phyloP scores from a whole-genome alignment of 2,888 invertebrate genomes.

The Pomacea canaliculata region DNA sequence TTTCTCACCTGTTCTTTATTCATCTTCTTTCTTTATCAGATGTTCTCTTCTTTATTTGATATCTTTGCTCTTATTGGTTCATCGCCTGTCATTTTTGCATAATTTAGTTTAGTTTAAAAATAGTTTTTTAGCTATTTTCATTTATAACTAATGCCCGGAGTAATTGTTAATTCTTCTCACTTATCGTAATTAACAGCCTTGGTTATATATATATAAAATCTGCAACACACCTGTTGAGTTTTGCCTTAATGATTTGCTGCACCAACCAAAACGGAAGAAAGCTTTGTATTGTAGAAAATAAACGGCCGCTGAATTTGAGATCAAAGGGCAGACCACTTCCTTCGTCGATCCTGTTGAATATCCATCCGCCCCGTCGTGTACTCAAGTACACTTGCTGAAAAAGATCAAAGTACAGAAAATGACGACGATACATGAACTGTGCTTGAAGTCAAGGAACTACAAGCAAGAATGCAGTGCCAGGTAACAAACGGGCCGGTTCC shows the following conservation, averaged over 20 bases:
- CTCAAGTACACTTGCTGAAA: slow-evolving; percentile 68
- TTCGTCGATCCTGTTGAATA: slow-evolving; percentile 63
- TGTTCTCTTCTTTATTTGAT: no score
- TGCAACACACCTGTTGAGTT: slow-evolving; percentile 12
- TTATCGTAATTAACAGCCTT: no score
- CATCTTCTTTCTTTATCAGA: no score
- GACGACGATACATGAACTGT: no score
- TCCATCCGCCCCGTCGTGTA: slow-evolving; percentile 70
- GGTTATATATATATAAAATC: slow-evolving; percentile 14
- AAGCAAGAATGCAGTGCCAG: background rate
- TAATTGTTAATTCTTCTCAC: no score
- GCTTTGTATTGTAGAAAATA: background rate
- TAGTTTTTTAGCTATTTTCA: no score
- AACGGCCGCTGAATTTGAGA: slow-evolving; percentile 32
- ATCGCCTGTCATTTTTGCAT: no score
- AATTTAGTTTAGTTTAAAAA: no score
- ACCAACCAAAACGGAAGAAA: background rate
- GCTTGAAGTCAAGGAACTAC: background rate
- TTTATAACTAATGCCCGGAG: no score
- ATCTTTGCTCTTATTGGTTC: no score
- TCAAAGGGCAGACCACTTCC: slow-evolving; percentile 59
- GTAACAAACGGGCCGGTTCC: no score
- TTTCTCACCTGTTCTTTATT: no score
- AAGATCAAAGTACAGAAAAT: background rate
- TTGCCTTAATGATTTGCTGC: slow-evolving; percentile 13